Percentiles rank a stretch among this genome's conserved stretches.
Conservation (phyloP, 2,888 invertebrate species). For the Amiota communis region DNA sequence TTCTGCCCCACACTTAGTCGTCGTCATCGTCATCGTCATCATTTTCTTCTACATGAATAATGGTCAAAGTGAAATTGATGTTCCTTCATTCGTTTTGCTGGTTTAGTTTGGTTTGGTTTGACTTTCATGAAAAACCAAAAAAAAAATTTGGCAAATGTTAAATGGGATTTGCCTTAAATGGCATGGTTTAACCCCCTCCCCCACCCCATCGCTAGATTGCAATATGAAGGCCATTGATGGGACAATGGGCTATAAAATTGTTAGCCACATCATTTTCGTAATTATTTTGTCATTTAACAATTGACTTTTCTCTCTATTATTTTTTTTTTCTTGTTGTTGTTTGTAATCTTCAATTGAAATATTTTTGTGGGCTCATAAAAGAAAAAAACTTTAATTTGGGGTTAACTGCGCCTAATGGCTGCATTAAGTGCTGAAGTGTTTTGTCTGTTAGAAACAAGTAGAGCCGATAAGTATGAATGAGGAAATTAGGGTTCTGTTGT, state of each 20-base stretch:
- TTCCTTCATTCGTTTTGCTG: constrained; percentile 35
- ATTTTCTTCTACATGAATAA: constrained; percentile 57
- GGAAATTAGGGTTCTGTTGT: too few species aligned
- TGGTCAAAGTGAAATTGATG: constrained; percentile 58
- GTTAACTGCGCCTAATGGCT: too few species aligned
- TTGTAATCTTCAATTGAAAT: too few species aligned
- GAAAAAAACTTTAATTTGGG: too few species aligned
- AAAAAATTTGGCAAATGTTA: constrained; percentile 2
- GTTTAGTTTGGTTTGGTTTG: constrained; percentile 15
- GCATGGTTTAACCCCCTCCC: background rate
- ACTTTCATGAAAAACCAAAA: background rate
- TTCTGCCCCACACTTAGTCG: too few species aligned
- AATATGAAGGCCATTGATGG: background rate
- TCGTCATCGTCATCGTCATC: too few species aligned
- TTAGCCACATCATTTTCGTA: constrained; percentile 54
- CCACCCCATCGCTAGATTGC: constrained; percentile 19
- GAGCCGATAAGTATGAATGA: too few species aligned
- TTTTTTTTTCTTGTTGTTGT: too few species aligned
- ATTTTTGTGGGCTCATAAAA: too few species aligned
- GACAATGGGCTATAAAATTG: constrained; percentile 25
- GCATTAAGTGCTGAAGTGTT: too few species aligned
- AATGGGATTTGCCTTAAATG: background rate
- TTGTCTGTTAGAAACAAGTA: too few species aligned
- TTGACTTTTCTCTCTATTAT: constrained; percentile 44
- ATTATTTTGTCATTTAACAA: constrained; percentile 60